Conservation (phyloP, 2,113 vertebrate genomes). For the Antennarius striatus region DNA sequence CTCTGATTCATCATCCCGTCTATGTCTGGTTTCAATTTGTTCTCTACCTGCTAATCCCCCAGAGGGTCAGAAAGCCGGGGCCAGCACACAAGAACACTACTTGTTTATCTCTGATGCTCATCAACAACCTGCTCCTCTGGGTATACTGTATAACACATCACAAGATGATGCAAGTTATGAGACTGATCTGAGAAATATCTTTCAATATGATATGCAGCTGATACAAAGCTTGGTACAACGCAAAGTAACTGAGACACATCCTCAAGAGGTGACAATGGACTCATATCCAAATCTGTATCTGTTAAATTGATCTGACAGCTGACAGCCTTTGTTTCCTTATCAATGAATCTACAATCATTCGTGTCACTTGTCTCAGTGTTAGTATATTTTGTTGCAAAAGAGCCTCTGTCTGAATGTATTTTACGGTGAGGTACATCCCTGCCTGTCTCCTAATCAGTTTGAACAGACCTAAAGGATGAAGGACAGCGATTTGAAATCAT, state of each 20-base stretch:
- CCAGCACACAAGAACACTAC: constrained; percentile 29
- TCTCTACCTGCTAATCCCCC: constrained; percentile 58
- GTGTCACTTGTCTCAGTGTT: background rate
- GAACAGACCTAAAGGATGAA: constrained; percentile 27
- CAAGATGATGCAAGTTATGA: constrained; percentile 16
- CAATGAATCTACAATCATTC: too few species aligned
- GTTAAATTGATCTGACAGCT: too few species aligned
- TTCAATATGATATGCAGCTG: constrained; percentile 11
- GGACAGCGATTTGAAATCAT: constrained; percentile 35
- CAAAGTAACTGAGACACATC: too few species aligned
- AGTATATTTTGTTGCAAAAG: background rate
- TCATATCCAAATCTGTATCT: too few species aligned
- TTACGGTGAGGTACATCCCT: constrained; percentile 10
- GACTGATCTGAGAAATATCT: constrained; percentile 19
- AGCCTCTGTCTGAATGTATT: background rate
- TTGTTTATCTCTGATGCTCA: constrained; percentile 52
- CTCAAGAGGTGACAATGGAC: too few species aligned
- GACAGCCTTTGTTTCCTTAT: too few species aligned
- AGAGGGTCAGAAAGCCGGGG: constrained; percentile 1
- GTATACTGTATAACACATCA: constrained; percentile 32
- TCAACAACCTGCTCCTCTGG: constrained; percentile 45
- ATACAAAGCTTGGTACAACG: constrained; percentile 4
- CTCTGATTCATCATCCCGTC: constrained; percentile 69
- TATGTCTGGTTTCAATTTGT: constrained; percentile 54
- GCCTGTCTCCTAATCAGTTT: constrained; percentile 29